Percentiles rank a stretch among this genome's conserved stretches.
Conservation (phyloP, 64 coral and sea anemone genomes). For the Porites lutea region DNA sequence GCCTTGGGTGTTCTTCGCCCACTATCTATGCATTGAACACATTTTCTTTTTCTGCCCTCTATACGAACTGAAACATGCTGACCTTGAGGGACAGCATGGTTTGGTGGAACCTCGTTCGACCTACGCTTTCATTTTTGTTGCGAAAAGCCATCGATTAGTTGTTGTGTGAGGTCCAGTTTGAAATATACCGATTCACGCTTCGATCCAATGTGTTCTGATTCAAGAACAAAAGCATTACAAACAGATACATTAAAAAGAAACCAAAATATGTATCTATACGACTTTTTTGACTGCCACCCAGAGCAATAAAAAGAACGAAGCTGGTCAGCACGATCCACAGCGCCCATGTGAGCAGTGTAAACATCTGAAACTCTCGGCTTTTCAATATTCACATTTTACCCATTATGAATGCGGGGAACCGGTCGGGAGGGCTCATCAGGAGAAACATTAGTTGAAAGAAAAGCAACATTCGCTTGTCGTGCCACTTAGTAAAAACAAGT, state of each 20-base stretch:
- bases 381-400: neutral
- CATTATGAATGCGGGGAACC: neutral
- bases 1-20: neutral
- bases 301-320: slow-evolving; percentile 32
- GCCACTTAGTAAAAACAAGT: slow-evolving; percentile 64
- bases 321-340: slow-evolving; percentile 58
- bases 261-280: slow-evolving; percentile 65
- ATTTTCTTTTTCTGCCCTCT: no score
- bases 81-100: neutral
- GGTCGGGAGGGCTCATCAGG: slow-evolving; percentile 9
- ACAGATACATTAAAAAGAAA: slow-evolving; percentile 39
- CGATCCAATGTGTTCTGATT: no score
- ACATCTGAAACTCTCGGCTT: slow-evolving; percentile 35
- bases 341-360: slow-evolving; percentile 64
- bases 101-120: neutral
- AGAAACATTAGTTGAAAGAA: slow-evolving; percentile 25
- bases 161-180: neutral
- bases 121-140: neutral
- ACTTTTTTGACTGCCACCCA: slow-evolving; percentile 14
- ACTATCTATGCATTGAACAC: no score
- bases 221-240: neutral
- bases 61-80: neutral
- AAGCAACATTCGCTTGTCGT: slow-evolving; percentile 48
- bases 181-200: neutral
- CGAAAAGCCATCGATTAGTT: neutral